Percentiles rank a stretch among this genome's conserved stretches.
These are phyloP conservation scores for Petrolisthes cinctipes DNA, from an alignment of 2,888 invertebrate species.

Conservation along the genomic window DNA sequence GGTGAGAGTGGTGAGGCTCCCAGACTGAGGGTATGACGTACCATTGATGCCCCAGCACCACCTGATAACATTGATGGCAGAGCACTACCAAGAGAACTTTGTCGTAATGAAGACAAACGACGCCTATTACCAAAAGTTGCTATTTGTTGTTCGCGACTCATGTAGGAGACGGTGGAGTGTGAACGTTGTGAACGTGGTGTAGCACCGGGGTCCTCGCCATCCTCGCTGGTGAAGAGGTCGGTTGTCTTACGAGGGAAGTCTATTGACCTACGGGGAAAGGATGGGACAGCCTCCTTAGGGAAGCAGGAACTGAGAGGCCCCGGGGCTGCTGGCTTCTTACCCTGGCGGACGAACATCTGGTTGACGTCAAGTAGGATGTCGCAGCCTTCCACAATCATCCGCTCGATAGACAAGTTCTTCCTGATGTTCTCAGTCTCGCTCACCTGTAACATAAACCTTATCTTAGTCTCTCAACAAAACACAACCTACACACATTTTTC, in stretches of 20 bases:
- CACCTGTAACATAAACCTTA: slow-evolving; percentile 73
- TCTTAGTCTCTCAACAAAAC: background rate
- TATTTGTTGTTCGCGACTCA: slow-evolving; percentile 57
- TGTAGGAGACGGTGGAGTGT: slow-evolving; percentile 65
- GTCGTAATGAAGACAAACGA: slow-evolving; percentile 60
- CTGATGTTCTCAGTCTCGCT: slow-evolving; percentile 92
- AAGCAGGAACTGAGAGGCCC: slow-evolving; percentile 63
- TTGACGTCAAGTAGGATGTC: slow-evolving; percentile 92
- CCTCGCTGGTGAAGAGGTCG: slow-evolving; percentile 64
- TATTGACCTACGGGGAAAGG: slow-evolving; percentile 64
- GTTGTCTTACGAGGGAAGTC: slow-evolving; percentile 64
- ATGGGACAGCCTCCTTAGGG: slow-evolving; percentile 63
- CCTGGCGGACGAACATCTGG: slow-evolving; percentile 93
- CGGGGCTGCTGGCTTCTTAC: slow-evolving; percentile 70
- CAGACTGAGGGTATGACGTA: slow-evolving; percentile 44
- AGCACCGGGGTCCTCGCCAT: slow-evolving; percentile 57
- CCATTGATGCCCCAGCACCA: slow-evolving; percentile 41
- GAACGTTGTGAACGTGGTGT: slow-evolving; percentile 62
- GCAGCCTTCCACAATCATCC: slow-evolving; percentile 94
- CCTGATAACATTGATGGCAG: slow-evolving; percentile 25
- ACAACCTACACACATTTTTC: too few relatives aligned
- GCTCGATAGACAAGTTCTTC: slow-evolving; percentile 90
- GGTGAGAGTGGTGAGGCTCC: slow-evolving; percentile 62
- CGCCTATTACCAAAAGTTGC: slow-evolving; percentile 59
- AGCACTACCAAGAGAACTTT: slow-evolving; percentile 60